Percentiles rank a stretch among this genome's conserved stretches.
These are phyloP conservation scores for Busseola fusca DNA, from an alignment of 2,888 invertebrate genomes.

Conservation along the genomic window DNA sequence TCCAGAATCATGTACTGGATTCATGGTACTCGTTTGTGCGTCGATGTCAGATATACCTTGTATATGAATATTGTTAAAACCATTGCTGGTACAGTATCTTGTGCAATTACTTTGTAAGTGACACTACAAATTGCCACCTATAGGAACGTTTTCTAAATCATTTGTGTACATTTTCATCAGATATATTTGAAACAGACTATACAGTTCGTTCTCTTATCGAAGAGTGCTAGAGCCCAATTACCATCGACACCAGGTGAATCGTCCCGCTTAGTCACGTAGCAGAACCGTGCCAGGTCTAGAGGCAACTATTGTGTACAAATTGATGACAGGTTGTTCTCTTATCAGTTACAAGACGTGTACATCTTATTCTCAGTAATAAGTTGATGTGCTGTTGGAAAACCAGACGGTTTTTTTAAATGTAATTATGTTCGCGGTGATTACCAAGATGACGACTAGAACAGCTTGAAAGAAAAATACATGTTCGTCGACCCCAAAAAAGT, in stretches of 20 bases:
- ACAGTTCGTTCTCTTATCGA: slow-evolving; percentile 1
- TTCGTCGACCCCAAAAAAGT: too few relatives aligned
- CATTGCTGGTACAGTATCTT: too few relatives aligned
- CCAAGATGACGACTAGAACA: background rate
- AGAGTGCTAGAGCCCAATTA: slow-evolving; percentile 40
- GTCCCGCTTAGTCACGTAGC: slow-evolving; percentile 56
- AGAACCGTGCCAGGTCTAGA: slow-evolving; percentile 46
- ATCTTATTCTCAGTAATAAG: slow-evolving; percentile 22
- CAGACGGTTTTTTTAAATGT: background rate
- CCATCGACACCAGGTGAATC: slow-evolving; percentile 50
- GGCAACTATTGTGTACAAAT: slow-evolving; percentile 47
- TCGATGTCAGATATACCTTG: too few relatives aligned
- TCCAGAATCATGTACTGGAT: too few relatives aligned
- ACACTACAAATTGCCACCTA: background rate
- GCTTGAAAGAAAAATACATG: background rate
- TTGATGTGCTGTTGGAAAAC: background rate
- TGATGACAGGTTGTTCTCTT: slow-evolving; percentile 45
- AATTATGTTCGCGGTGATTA: background rate
- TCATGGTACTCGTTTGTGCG: too few relatives aligned
- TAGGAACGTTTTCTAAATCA: background rate
- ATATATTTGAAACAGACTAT: background rate
- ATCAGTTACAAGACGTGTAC: slow-evolving; percentile 27
- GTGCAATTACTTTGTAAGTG: background rate
- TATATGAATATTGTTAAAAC: too few relatives aligned
- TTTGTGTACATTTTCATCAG: background rate